Evolutionary conservation across 1,140 invertebrate genomes (phyloP).

Genomic region (Caenorhabditis tropicalis): DNA sequence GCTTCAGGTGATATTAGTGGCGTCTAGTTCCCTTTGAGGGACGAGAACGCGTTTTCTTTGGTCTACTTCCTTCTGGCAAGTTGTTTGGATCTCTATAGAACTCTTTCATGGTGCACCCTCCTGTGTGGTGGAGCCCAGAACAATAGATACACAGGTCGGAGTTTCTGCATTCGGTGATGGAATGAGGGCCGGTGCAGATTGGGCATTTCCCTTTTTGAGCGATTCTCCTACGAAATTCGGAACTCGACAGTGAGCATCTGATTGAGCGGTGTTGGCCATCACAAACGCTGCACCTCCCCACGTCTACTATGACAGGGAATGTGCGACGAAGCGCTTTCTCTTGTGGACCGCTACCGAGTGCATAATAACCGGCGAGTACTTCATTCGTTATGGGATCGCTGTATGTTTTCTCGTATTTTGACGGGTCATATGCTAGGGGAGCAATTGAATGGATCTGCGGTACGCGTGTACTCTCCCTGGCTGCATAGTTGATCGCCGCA

Average conservation of each 20-base stretch:
- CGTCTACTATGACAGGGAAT: background rate
- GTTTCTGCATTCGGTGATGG: background rate
- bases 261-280: too few species aligned
- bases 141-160: background rate
- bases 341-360: background rate
- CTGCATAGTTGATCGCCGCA: background rate
- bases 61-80: background rate
- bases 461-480: too few species aligned
- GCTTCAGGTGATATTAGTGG: background rate
- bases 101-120: background rate
- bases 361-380: too few species aligned
- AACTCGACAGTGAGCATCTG: too few species aligned
- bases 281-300: background rate
- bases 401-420: too few species aligned
- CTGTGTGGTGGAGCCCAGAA: background rate
- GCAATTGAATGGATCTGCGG: too few species aligned
- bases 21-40: background rate
- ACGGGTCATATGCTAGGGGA: too few species aligned
- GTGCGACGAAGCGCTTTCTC: background rate
- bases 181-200: background rate
- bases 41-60: background rate
- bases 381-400: too few species aligned
- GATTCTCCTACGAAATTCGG: too few species aligned
- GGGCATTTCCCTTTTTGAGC: too few species aligned
- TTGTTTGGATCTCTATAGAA: background rate